Evolutionary conservation across 2,888 invertebrate species (phyloP), one percentile per base, ranked within the genome.

Genomic region (Cremastinae sp.): DNA sequence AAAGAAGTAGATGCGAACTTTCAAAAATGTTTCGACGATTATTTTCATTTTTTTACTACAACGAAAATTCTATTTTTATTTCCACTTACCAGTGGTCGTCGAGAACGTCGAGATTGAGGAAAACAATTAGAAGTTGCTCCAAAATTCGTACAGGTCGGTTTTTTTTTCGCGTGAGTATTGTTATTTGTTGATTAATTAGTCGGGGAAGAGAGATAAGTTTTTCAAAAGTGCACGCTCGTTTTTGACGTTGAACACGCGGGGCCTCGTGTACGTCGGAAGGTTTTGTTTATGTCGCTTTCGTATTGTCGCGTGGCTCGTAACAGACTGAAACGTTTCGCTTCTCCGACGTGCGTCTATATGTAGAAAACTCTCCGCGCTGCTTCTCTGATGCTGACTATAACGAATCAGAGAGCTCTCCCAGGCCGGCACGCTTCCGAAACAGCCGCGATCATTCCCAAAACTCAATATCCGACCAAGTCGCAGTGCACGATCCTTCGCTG

Each of bases 341-440:
- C 76, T 77, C 76, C 78, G 78, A 79, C 82, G 80, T 78, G 78
- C 86, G 81, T 83, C 85, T 87, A 86, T 87, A 87, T 86, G 85
- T 87, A 84, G 83, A 86, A 78, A 82, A 78, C 81, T 81, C 81
- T 79, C 81, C 81, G 72, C 75, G 78, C 83, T 80, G 80, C 78
- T 73, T 71, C 54, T 54, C 14, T 51, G 53, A 43, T 54, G 54
- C 20, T 59, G 59, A 8, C 59, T 28, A 45, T 22, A 34, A 51
- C 68, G 76, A 61, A 75, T 43, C 71, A 41, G 74, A 56, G 75
- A 69, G 54, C 76, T 74, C 66, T 79, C 71, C 56, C 65, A 59
- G 51, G 53, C 53, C 68, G 59, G 47, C 41, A 45, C 61, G 64
- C 56, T 73, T 69, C 51, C 62, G 59, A 64, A 70, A 74, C 45